These are phyloP conservation scores for Potamarius usumacintae DNA, from an alignment of 2,113 vertebrate species.

Conservation along the genomic window DNA sequence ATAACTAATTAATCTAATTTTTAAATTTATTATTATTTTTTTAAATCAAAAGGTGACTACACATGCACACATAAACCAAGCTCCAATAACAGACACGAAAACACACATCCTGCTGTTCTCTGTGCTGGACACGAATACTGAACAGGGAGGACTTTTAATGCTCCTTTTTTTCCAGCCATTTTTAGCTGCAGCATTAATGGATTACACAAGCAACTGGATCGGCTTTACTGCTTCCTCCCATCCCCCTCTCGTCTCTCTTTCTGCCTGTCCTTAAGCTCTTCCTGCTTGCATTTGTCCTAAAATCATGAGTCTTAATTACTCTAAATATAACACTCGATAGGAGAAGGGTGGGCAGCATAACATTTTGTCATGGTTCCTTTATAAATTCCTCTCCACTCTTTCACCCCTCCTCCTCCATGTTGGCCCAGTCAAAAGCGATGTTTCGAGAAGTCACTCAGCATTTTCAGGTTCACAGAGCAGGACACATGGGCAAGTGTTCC, in stretches of 20 bases:
- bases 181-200: constrained; percentile 46
- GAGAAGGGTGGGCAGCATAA: constrained; percentile 22
- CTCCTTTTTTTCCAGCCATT: constrained; percentile 17
- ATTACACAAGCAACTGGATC: constrained; percentile 29
- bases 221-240: constrained; percentile 21
- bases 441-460: constrained; percentile 42
- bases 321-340: constrained; percentile 42
- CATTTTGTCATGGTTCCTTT: constrained; percentile 24
- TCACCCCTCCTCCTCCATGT: background rate
- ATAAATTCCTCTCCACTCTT: background rate
- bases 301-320: constrained; percentile 45
- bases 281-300: constrained; percentile 18
- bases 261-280: constrained; percentile 13
- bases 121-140: background rate
- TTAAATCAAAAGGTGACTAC: background rate
- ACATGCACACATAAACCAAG: background rate
- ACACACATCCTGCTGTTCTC: background rate
- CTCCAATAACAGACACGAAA: background rate
- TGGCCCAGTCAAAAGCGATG: constrained; percentile 38
- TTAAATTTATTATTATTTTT: background rate
- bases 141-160: background rate
- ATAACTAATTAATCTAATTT: background rate
- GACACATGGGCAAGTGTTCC: constrained; percentile 19
- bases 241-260: background rate
- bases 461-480: constrained; percentile 48